These are phyloP conservation scores for Drosophila mercatorum DNA, from an alignment of 2,888 invertebrate species.

Conservation along the genomic window DNA sequence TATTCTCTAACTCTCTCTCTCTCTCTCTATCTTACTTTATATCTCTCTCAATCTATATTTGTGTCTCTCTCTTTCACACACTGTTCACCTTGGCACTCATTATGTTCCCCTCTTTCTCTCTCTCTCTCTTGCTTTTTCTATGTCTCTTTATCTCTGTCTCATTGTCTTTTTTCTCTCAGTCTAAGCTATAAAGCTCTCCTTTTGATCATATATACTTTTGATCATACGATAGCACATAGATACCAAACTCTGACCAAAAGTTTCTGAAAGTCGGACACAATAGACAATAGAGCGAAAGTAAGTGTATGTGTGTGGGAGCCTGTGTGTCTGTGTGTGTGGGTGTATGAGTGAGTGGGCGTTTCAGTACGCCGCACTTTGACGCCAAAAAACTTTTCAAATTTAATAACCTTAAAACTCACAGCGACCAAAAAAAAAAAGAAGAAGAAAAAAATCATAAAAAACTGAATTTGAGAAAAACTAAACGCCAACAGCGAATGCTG, in stretches of 20 bases:
- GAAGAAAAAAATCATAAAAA: slow-evolving; percentile 4
- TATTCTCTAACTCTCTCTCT: no score
- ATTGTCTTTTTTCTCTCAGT: not conserved
- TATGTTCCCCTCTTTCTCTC: no score
- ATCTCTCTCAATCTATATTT: not conserved
- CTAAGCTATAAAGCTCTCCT: not conserved
- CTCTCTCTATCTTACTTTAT: not conserved
- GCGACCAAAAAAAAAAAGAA: slow-evolving; percentile 16
- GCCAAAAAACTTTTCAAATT: slow-evolving; percentile 78
- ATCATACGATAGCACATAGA: slow-evolving; percentile 15
- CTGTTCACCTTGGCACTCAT: no score
- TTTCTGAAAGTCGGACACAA: slow-evolving; percentile 51
- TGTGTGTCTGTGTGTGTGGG: slow-evolving; percentile 17
- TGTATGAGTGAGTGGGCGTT: slow-evolving; percentile 11
- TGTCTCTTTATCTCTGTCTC: not conserved
- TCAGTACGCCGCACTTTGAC: slow-evolving; percentile 54
- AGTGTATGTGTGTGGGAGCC: not conserved
- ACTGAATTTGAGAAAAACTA: slow-evolving; percentile 2
- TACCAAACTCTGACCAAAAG: slow-evolving; percentile 40
- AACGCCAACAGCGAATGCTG: slow-evolving; percentile 30
- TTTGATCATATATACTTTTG: not conserved
- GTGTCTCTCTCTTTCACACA: no score
- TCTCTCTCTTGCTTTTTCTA: not conserved
- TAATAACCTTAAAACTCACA: slow-evolving; percentile 71
- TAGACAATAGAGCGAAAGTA: slow-evolving; percentile 14